These are phyloP conservation scores for Limanda limanda DNA, from an alignment of 2,113 vertebrate genomes.

Conservation along the genomic window DNA sequence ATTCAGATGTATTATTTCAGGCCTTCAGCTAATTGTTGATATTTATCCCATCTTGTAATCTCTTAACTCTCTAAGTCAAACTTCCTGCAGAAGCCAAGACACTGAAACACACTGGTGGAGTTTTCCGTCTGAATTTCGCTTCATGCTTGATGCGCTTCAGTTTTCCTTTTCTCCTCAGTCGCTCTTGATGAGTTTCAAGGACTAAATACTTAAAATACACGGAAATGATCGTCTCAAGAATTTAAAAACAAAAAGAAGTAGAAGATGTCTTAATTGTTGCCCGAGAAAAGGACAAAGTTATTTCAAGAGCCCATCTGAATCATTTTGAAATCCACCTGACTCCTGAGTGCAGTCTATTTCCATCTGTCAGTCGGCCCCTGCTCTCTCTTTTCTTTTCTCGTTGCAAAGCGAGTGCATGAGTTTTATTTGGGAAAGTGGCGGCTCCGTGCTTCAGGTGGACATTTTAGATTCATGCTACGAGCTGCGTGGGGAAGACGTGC, in stretches of 20 bases:
- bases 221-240: slow-evolving; percentile 7
- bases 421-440: slow-evolving; percentile 47
- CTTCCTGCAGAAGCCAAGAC: neutral
- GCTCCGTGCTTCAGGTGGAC: slow-evolving; percentile 37
- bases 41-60: neutral
- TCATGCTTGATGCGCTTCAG: too few species aligned
- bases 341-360: slow-evolving; percentile 7
- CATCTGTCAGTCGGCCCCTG: slow-evolving; percentile 10
- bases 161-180: too few species aligned
- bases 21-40: neutral
- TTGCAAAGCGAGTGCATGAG: neutral
- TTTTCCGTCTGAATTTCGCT: too few species aligned
- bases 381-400: neutral
- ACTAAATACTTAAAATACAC: neutral
- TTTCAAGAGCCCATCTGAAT: slow-evolving; percentile 8
- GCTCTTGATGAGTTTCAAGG: too few species aligned
- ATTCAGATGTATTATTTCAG: too few species aligned
- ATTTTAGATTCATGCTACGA: slow-evolving; percentile 46
- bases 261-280: too few species aligned
- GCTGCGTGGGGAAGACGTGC: slow-evolving; percentile 30
- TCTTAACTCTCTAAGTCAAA: neutral
- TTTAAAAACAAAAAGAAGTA: neutral
- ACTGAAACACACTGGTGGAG: too few species aligned
- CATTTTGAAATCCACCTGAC: neutral
- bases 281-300: neutral